Evolutionary conservation across 2,113 vertebrate species (phyloP).

Genomic region (Neogale vison): DNA sequence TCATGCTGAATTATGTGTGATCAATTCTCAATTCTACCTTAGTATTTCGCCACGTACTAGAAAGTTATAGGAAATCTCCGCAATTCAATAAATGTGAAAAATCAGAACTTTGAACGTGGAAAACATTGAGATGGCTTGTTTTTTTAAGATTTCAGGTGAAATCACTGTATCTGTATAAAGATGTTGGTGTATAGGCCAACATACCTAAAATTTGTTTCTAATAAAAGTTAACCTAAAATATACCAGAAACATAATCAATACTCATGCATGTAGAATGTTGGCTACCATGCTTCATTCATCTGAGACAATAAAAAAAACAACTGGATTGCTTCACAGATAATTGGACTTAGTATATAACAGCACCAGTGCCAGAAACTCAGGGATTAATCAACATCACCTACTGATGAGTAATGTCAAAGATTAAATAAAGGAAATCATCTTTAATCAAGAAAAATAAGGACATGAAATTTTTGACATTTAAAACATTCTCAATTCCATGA

Average conservation of each 20-base stretch:
- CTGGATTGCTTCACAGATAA: neutral
- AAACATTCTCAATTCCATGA: conserved; percentile 12
- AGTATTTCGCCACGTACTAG: neutral
- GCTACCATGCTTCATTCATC: neutral
- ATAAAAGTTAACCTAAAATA: neutral
- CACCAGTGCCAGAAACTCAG: neutral
- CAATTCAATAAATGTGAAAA: neutral
- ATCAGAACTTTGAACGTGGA: neutral
- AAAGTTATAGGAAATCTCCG: neutral
- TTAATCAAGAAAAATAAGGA: neutral
- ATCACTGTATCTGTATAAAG: neutral
- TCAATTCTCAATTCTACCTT: neutral
- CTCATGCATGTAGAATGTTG: neutral
- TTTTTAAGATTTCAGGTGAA: conserved; percentile 17
- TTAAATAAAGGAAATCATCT: conserved; percentile 26
- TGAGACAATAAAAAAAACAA: conserved; percentile 18
- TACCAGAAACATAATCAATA: neutral
- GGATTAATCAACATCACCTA: conserved; percentile 31
- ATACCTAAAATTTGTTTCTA: conserved; percentile 33
- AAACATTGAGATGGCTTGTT: neutral
- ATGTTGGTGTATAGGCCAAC: neutral
- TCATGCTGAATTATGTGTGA: neutral
- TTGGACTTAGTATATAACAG: neutral
- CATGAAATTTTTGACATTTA: neutral
- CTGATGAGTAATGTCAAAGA: neutral